Evolutionary conservation across 2,113 vertebrate species (phyloP).

Genomic region (Microcebus ravelobensis): DNA sequence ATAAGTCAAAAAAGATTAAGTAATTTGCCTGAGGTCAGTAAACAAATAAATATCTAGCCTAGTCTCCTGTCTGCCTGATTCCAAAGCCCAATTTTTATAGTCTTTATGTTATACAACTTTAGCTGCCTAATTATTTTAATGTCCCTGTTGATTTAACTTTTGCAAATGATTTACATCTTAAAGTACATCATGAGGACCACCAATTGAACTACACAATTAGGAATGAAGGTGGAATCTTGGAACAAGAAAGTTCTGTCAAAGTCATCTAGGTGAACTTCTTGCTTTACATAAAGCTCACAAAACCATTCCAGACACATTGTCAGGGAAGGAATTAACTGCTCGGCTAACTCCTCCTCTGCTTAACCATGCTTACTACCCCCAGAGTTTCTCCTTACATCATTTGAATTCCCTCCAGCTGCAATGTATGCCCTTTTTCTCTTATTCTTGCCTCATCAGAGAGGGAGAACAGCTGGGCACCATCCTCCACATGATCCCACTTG

Average conservation of each 20-base stretch:
- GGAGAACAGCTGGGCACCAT: slow-evolving; percentile 73
- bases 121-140: background rate
- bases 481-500: slow-evolving; percentile 40
- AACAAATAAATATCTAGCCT: background rate
- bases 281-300: background rate
- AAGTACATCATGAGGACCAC: background rate
- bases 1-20: background rate
- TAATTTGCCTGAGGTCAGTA: background rate
- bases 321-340: slow-evolving; percentile 62
- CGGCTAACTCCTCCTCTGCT: slow-evolving; percentile 55
- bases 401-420: slow-evolving; percentile 66
- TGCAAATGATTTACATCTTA: background rate
- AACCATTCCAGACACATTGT: slow-evolving; percentile 64
- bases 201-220: background rate
- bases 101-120: background rate
- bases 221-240: slow-evolving; percentile 52
- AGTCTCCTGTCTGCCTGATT: background rate
- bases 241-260: slow-evolving; percentile 62
- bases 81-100: background rate
- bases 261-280: slow-evolving; percentile 45
- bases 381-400: slow-evolving; percentile 62
- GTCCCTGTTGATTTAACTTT: background rate
- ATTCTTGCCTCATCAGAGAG: slow-evolving; percentile 41
- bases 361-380: slow-evolving; percentile 48
- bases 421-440: slow-evolving; percentile 51